Evolutionary conservation across 2,797 vertebrate genomes (phyloP).

Genomic region (Phrynocephalus forsythii): DNA sequence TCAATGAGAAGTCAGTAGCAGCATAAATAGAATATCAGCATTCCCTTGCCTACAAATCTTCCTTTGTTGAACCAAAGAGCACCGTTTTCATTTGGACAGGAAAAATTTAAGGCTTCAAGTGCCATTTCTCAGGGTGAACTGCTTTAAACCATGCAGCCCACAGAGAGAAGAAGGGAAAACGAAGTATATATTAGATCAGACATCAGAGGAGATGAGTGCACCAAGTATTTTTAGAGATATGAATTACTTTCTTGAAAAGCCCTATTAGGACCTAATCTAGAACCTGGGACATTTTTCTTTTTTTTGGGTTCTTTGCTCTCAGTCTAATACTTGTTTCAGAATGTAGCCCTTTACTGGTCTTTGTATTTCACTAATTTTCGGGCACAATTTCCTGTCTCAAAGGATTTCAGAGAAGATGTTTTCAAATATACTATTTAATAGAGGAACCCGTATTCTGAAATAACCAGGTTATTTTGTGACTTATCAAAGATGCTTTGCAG

Average conservation of each 20-base stretch:
- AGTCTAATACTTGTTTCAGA: not conserved
- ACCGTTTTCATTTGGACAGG: not conserved
- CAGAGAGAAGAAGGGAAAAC: too few species aligned
- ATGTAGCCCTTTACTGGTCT: not conserved
- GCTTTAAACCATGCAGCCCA: too few species aligned
- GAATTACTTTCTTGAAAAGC: too few species aligned
- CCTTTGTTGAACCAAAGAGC: not conserved
- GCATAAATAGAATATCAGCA: not conserved
- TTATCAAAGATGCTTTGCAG: too few species aligned
- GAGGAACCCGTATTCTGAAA: too few species aligned
- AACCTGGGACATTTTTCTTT: too few species aligned
- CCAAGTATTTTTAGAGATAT: too few species aligned
- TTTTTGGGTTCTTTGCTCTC: too few species aligned
- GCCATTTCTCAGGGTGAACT: too few species aligned
- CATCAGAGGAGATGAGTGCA: not conserved
- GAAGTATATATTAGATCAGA: too few species aligned
- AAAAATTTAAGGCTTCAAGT: not conserved
- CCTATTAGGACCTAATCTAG: too few species aligned
- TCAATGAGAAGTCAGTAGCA: not conserved
- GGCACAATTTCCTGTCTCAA: not conserved
- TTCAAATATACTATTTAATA: not conserved
- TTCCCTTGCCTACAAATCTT: not conserved
- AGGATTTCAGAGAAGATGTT: not conserved
- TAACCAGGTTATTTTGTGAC: too few species aligned
- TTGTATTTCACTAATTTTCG: not conserved